These are phyloP conservation scores for Liasis olivaceus DNA, from an alignment of 2,797 vertebrate genomes.

Conservation along the genomic window DNA sequence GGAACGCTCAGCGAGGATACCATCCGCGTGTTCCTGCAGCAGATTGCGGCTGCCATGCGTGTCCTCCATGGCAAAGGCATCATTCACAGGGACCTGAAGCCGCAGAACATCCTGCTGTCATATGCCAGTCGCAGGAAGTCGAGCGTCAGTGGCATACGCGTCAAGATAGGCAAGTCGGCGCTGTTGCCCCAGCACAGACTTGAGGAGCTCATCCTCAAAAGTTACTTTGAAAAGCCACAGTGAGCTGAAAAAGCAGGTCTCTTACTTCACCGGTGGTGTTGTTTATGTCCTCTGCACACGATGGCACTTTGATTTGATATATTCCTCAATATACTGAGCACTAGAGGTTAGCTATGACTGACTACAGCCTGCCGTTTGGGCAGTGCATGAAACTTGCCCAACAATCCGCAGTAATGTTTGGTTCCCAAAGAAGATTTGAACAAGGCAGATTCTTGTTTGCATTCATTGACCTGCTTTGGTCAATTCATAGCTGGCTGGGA, in stretches of 20 bases:
- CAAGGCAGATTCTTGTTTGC: background rate
- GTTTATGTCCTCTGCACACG: too few species aligned
- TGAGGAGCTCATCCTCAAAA: background rate
- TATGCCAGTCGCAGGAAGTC: conserved; percentile 86
- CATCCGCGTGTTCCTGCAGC: conserved; percentile 92
- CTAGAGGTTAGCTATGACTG: background rate
- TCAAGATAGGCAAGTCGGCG: conserved; percentile 88
- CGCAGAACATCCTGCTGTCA: conserved; percentile 94
- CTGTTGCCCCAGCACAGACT: fast-evolving
- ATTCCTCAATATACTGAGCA: too few species aligned
- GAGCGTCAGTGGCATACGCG: conserved; percentile 86
- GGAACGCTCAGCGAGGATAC: conserved; percentile 95
- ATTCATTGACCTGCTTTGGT: background rate
- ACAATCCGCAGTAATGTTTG: conserved; percentile 15
- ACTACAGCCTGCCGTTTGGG: background rate
- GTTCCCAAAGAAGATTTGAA: conserved; percentile 44
- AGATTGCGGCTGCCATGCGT: conserved; percentile 95
- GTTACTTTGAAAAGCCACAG: background rate
- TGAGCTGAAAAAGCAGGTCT: background rate
- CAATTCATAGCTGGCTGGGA: background rate
- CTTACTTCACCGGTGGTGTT: too few species aligned
- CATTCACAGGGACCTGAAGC: conserved; percentile 95
- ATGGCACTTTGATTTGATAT: too few species aligned
- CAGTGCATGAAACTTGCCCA: too few species aligned
- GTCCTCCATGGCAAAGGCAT: conserved; percentile 94